phyloP scores from a whole-genome alignment of 1,140 invertebrate genomes.

The Frieseomelitta varia region DNA sequence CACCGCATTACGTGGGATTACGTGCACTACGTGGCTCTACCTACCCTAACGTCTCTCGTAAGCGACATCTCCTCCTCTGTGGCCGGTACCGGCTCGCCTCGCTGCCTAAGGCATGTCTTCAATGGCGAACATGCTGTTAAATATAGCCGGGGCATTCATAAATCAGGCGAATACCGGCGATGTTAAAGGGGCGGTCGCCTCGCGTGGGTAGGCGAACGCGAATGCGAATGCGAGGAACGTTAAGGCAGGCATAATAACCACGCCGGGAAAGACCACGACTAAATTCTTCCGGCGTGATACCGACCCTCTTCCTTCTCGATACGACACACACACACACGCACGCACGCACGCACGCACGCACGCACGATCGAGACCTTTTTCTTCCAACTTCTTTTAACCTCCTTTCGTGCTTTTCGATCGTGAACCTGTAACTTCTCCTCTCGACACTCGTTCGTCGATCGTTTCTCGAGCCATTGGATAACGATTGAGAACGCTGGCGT shows the following conservation, averaged over 20 bases:
- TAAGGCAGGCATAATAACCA: conserved; percentile 65
- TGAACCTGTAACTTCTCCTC: background rate
- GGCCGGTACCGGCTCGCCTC: conserved; percentile 50
- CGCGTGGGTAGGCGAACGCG: conserved; percentile 66
- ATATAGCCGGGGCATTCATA: conserved; percentile 73
- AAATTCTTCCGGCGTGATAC: conserved; percentile 60
- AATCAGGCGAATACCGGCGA: conserved; percentile 73
- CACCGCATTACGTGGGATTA: conserved; percentile 62
- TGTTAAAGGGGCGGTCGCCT: conserved; percentile 71
- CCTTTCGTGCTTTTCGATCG: background rate
- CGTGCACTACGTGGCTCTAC: conserved; percentile 50
- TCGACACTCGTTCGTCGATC: background rate
- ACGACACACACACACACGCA: background rate
- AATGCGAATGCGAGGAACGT: conserved; percentile 58
- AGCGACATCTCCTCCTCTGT: conserved; percentile 50
- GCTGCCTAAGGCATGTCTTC: conserved; percentile 71
- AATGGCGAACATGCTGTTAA: conserved; percentile 72
- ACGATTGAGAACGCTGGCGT: background rate
- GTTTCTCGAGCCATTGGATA: background rate
- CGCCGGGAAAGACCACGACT: conserved; percentile 55
- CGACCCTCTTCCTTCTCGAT: background rate
- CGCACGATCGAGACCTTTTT: background rate
- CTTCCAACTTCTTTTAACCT: conserved; percentile 25
- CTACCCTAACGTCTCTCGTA: conserved; percentile 54
- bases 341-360: too few relatives aligned